Percentiles rank a stretch among this genome's conserved stretches.
Evolutionary conservation across 1,140 invertebrate genomes (phyloP).

Genomic region (Hetaerina americana): DNA sequence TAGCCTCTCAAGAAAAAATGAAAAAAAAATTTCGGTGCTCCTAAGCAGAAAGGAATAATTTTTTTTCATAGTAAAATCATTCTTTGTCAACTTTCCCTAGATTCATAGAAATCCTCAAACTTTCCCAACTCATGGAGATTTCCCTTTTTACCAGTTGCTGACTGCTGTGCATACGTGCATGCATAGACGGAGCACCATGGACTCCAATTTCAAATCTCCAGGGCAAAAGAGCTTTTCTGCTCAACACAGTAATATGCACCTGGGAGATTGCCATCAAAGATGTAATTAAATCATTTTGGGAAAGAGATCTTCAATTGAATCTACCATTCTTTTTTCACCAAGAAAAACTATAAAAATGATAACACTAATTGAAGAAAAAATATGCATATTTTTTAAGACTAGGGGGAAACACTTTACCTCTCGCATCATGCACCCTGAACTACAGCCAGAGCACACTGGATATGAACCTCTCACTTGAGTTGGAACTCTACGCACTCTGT

Average conservation of each 20-base stretch:
- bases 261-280: neutral
- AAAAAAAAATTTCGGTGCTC: neutral
- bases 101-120: neutral
- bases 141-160: too few relatives aligned
- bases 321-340: too few relatives aligned
- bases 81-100: neutral
- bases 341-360: neutral
- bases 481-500: slow-evolving; percentile 29
- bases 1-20: neutral
- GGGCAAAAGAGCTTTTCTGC: neutral
- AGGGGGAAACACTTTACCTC: slow-evolving; percentile 23
- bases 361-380: neutral
- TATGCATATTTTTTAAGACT: neutral
- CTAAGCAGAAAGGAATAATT: neutral
- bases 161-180: too few relatives aligned
- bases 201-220: too few relatives aligned
- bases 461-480: slow-evolving; percentile 30
- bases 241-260: neutral
- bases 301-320: neutral
- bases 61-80: neutral
- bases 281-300: neutral
- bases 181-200: too few relatives aligned
- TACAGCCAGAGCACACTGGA: slow-evolving; percentile 34
- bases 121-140: neutral
- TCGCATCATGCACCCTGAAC: slow-evolving; percentile 28